These are phyloP conservation scores for Vanessa cardui DNA, from an alignment of 2,888 invertebrate genomes.

Conservation along the genomic window DNA sequence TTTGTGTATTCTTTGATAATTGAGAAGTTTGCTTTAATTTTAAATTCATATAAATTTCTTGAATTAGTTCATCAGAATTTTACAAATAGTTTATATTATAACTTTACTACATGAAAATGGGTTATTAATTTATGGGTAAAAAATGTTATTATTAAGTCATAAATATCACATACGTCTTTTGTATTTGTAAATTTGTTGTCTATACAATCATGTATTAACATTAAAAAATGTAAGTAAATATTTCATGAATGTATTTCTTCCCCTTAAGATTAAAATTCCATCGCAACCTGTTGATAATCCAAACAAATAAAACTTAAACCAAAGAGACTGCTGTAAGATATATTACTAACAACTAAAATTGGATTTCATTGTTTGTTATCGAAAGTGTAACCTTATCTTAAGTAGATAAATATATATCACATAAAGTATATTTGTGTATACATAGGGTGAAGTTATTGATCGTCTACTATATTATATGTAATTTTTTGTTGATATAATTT, in stretches of 20 bases:
- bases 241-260: background rate
- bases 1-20: background rate
- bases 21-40: too few species aligned
- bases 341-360: background rate
- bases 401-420: constrained; percentile 2
- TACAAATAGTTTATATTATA: too few species aligned
- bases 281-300: constrained; percentile 33
- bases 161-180: too few species aligned
- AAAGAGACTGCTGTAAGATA: constrained; percentile 10
- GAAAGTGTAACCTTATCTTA: constrained; percentile 3
- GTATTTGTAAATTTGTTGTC: too few species aligned
- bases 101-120: too few species aligned
- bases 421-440: background rate
- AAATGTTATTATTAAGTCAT: too few species aligned
- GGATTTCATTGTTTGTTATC: constrained; percentile 1
- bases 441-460: background rate
- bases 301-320: constrained; percentile 24
- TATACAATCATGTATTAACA: too few species aligned
- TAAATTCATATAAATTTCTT: too few species aligned
- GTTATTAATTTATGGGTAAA: too few species aligned
- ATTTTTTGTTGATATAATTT: too few species aligned
- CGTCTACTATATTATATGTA: background rate
- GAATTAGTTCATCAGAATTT: too few species aligned
- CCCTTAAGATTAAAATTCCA: constrained; percentile 19
- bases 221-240: background rate